Base-by-base conservation (phyloP, 2,888 invertebrate genomes). In the Dynastes hyllus region DNA sequence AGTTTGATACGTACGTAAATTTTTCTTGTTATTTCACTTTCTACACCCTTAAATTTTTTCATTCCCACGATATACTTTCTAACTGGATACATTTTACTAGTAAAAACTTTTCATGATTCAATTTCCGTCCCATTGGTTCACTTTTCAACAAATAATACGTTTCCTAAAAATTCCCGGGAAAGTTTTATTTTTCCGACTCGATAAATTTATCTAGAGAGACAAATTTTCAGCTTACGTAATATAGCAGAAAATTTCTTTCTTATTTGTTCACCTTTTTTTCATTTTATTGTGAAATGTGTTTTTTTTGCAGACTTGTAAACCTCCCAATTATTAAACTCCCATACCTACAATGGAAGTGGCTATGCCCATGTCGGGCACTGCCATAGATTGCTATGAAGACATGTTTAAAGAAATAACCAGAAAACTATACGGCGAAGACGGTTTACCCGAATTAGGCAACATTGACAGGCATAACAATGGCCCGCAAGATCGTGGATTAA, bases 321-420 rank as follows among this genome's bases (percentile, higher is more conserved):
- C 61, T 45, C 9, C 8, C 27, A 45, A 73, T 8, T 73, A 16
- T 55, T 55, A 55, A 73, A 61, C 6, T 45, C 5, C 32, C 45
- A 40, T 45, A 73, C 40, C 5, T 53, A 61, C 58, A 76, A 89
- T 90, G 90, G 90, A 90, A 87, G 89, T 89, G 87, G 88, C 90
- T 85, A 92, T 92, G 92, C 92, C 92, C 87, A 88, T 91, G 89
- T 89, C 92, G 83, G 87, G 89, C 85, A 91, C 92, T 86, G 91
- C 92, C 86, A 91, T 93, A 90, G 93, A 93, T 89, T 92, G 91
- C 88, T 93, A 95, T 90, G 95, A 95, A 90, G 95, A 95, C 88
- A 95, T 95, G 94, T 95, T 95, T 89, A 96, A 96, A 89, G 97
- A 97, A 92, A 96, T 97, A 87, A 96, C 96, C 81, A 93, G 96